Evolutionary conservation across 30 jellyfish, hydroid and myxozoan species (phyloP), one percentile per base, ranked within the genome.

Genomic region (Morbakka virulenta): DNA sequence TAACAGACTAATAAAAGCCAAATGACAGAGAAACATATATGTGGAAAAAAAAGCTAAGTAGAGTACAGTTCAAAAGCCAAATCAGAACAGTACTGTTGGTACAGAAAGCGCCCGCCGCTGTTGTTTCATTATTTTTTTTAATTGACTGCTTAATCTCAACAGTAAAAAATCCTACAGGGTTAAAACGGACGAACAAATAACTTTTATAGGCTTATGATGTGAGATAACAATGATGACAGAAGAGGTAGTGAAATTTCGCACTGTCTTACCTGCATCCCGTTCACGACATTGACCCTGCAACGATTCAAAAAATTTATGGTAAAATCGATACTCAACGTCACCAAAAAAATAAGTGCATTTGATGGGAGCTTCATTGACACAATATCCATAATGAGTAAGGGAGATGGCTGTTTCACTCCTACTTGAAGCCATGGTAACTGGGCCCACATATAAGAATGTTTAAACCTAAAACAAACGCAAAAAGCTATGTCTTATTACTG

Each of bases 401-500:
- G 93, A 4, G 98, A 79, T 2, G 93, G 86, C 50, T 81, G 95
- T 32, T 85, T 92, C n/a, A 92, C 98, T 12, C 98, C 98, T 9
- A 92, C 95, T 85, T 92, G 98, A 28, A 92, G 87, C 98, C 98
- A 92, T 9, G 98, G 98, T 17, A 92, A 67, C 68, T 92, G 98
- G 0, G 98, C 98, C 98, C 98, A 92, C 98, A 92, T 92, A 76
- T 92, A 92, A 0, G 98, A 92, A 3, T 82, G 98, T 80, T 92
- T 92, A 83, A 85, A 92, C 41, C 98, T 92, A 23, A 24, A 66
- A 64, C 35, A 11, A 50, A 4, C 74, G 22, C 47, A 4, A 74
- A 13, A 3, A 36, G n/a, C n/a, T 47, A n/a, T n/a, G n/a, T n/a
- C n/a, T n/a, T n/a, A n/a, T n/a, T n/a, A n/a, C n/a, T n/a, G n/a